These are phyloP conservation scores for Pectinophora gossypiella DNA, from an alignment of 1,140 invertebrate species.

Conservation along the genomic window DNA sequence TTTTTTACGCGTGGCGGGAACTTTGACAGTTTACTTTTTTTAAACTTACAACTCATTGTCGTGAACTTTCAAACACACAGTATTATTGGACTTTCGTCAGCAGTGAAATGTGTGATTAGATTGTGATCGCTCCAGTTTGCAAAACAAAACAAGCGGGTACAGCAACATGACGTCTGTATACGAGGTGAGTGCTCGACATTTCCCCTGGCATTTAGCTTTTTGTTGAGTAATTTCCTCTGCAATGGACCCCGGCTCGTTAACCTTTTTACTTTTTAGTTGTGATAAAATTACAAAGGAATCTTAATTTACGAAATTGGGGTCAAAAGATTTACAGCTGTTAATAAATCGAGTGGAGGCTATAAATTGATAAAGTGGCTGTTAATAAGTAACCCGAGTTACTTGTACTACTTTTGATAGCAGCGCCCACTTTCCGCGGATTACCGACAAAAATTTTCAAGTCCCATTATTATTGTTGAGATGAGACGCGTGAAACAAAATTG, in stretches of 20 bases:
- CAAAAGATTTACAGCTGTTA: neutral
- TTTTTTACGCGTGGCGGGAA: slow-evolving; percentile 46
- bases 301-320: neutral
- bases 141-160: slow-evolving; percentile 40
- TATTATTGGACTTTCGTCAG: neutral
- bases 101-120: slow-evolving; percentile 50
- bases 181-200: slow-evolving; percentile 67
- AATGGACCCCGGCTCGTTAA: slow-evolving; percentile 18
- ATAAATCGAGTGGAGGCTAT: neutral
- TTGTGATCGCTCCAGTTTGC: slow-evolving; percentile 32
- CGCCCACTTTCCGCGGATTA: slow-evolving; percentile 16
- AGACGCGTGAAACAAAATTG: too few species aligned
- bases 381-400: slow-evolving; percentile 3
- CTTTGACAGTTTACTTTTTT: slow-evolving; percentile 47
- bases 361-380: neutral
- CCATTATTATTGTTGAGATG: too few species aligned
- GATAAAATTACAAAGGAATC: neutral
- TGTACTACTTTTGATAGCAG: slow-evolving; percentile 14
- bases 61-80: neutral
- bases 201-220: slow-evolving; percentile 58
- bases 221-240: slow-evolving; percentile 41
- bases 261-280: slow-evolving; percentile 7
- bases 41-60: slow-evolving; percentile 1
- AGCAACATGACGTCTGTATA: slow-evolving; percentile 61
- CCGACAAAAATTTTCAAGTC: too few species aligned